Evolutionary conservation across 2,888 invertebrate genomes (phyloP), one percentile per base, ranked within the genome.

Genomic region (Cataglyphis albicans): DNA sequence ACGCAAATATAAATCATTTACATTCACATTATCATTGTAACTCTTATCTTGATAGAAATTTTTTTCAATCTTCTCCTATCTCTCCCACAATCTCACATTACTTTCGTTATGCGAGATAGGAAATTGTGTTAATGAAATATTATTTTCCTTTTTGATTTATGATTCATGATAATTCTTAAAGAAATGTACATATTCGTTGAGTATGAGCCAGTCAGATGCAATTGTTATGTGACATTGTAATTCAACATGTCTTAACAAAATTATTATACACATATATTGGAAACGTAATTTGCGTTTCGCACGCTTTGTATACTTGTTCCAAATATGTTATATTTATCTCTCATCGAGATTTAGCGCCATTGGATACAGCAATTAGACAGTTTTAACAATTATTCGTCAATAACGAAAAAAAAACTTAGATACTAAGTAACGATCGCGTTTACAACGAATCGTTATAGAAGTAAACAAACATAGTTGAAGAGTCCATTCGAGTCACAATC

Each of bases 1-100:
- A 91, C 87, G 81, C 72, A 90, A 86, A 82, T 86, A 87, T 86
- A 86, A 88, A 86, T 87, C 88, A 85, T 87, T 87, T 84, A 84
- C 84, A 83, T 85, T 86, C 82, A 85, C 82, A 83, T 84, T 72
- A 80, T 81, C 84, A 74, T 82, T 83, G 61, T 72, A 84, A 80
- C 35, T 65, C 38, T 57, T 78, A 35, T 61, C 41, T 78, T 81
- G 87, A 90, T 82, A 86, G 84, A 87, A 85, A 88, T 41, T 75
- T 44, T 84, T 68, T 81, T 29, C 38, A 81, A 83, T 84, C 82
- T 84, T 87, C 70, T 89, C 7, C 7, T 52, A 52, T 82, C 86
- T 86, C 86, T 86, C 84, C 83, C 83, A 84, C 86, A 87, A 84
- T 67, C 48, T 61, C 52, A 29, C 74, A 63, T 15, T 32, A 12